Conservation (phyloP, 1,140 invertebrate genomes). For the Monomorium pharaonis region DNA sequence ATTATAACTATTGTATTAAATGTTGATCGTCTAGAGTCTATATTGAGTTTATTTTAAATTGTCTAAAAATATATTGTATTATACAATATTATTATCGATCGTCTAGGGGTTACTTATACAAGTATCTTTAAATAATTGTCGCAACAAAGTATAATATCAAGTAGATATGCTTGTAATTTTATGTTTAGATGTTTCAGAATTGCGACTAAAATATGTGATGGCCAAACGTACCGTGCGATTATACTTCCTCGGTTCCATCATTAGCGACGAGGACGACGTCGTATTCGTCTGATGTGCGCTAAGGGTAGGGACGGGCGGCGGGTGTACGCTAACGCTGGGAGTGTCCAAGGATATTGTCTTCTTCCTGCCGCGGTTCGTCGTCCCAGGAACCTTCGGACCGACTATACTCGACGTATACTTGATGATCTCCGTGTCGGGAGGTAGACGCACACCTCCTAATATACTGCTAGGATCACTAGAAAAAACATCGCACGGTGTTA, state of each 20-base stretch:
- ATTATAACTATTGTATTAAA: too few species aligned
- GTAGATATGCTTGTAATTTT: background rate
- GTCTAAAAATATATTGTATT: too few species aligned
- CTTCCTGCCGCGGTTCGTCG: constrained; percentile 92
- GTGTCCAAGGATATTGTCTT: constrained; percentile 94
- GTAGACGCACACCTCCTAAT: constrained; percentile 91
- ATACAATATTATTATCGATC: too few species aligned
- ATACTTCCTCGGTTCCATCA: constrained; percentile 82
- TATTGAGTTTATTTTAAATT: too few species aligned
- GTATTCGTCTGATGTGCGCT: constrained; percentile 81
- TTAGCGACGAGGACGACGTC: constrained; percentile 74
- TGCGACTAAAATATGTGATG: background rate
- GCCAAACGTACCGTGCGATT: constrained; percentile 77
- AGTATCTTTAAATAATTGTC: background rate
- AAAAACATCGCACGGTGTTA: background rate
- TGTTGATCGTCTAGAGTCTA: too few species aligned
- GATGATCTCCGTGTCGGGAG: constrained; percentile 95
- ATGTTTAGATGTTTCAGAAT: background rate
- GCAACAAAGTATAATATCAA: background rate
- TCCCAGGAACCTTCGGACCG: constrained; percentile 92
- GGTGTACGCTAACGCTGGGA: constrained; percentile 89
- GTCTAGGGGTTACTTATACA: too few species aligned
- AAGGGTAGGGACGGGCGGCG: constrained; percentile 79
- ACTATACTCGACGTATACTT: constrained; percentile 94
- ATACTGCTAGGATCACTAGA: constrained; percentile 91